These are phyloP conservation scores for Mormyrus hasselquistii DNA, from an alignment of 2,797 vertebrate species.

Conservation along the genomic window DNA sequence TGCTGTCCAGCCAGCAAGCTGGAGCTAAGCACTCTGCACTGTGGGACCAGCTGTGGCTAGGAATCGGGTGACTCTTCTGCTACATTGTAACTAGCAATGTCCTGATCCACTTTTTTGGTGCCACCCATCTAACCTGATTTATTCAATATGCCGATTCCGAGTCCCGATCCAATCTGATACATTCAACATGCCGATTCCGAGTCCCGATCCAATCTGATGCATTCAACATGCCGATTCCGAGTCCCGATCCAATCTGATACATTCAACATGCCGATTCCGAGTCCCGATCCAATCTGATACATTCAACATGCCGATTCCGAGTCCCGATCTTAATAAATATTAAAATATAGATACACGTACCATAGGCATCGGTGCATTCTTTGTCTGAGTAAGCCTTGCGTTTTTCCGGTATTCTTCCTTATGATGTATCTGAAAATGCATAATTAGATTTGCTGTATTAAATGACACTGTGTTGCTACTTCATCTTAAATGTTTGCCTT, in stretches of 20 bases:
- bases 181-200: too few species aligned
- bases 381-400: background rate
- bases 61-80: background rate
- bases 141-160: background rate
- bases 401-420: background rate
- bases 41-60: background rate
- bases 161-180: background rate
- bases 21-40: background rate
- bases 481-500: background rate
- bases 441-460: background rate
- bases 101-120: background rate
- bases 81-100: background rate
- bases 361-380: background rate
- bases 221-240: too few species aligned
- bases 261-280: too few species aligned
- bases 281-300: too few species aligned
- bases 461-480: background rate
- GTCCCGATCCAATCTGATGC: too few species aligned
- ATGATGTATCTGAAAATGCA: background rate
- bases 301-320: too few species aligned
- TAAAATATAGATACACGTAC: background rate
- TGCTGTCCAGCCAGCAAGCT: background rate
- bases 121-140: background rate
- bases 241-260: background rate
- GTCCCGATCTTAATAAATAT: background rate